Base-by-base conservation (phyloP, 1,140 invertebrate genomes). In the Rhyzopertha dominica region DNA sequence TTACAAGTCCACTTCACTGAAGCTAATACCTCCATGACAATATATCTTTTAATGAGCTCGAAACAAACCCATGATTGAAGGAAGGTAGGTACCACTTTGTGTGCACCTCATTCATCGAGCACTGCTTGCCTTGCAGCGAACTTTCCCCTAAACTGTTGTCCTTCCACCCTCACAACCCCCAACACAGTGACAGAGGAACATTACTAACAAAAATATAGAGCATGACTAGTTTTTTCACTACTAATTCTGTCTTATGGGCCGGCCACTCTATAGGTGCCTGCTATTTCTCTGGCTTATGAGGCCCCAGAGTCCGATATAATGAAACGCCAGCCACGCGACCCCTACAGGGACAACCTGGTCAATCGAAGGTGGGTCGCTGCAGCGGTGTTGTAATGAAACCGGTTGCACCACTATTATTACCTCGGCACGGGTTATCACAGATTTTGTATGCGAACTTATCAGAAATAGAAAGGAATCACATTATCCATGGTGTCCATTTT, bases 281-380 rank as follows among this genome's bases (percentile, higher is more conserved):
- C 91, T 77, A 94, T 95, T 78, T 94, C 90, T 70, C 79, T 94
- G 78, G 91, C 90, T 75, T 95, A 95, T 77, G 92, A 95, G 80
- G 84, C 86, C 74, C 87, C 91, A 68, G 92, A 95, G 78, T 87
- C 84, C 67, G 90, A 95, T 81, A 95, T 95, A 75, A 95, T 95
- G 91, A 94, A 95, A 82, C 79, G 91, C 67, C 84, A 87, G 77
- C 91, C 92, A 58, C 81, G 91, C 75, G 85, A 95, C 78, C 90
- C 91, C 66, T 82, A 87, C 77, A 84, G 81, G 73, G 91, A 95
- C 79, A 93, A 92, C 79, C 81, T 95, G 74, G 91, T 95, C 69
- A 95, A 94, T 77, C 83, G 88, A 80, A 91, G 90, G 85, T 89
- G 66, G 64, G 64, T 67, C 53, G 42, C 56, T 56, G 51, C 45